phyloP scores from a whole-genome alignment of 2,113 vertebrate species.

The Calidris pygmaea region DNA sequence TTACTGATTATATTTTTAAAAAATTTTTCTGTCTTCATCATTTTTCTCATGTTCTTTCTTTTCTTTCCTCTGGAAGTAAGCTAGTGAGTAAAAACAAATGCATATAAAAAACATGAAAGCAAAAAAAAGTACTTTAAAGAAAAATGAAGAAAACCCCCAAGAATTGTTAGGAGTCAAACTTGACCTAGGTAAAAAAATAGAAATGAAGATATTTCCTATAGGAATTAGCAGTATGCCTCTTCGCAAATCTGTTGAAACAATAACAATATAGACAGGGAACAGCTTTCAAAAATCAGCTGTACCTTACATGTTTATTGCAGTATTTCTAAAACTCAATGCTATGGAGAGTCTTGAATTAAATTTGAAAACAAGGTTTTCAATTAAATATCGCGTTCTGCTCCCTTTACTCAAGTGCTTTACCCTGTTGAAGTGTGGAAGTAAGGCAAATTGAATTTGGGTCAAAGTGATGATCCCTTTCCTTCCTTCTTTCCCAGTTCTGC shows the following conservation, averaged over 20 bases:
- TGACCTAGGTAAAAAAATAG: background rate
- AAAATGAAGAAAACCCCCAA: background rate
- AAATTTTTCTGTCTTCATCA: background rate
- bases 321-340: background rate
- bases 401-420: background rate
- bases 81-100: background rate
- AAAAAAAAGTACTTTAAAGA: background rate
- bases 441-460: background rate
- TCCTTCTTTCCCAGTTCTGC: background rate
- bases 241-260: background rate
- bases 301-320: background rate
- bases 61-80: background rate
- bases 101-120: background rate
- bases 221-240: background rate
- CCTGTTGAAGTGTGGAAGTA: background rate
- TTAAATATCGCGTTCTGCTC: background rate
- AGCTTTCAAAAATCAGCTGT: background rate
- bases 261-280: background rate
- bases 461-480: background rate
- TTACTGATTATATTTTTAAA: background rate
- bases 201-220: background rate
- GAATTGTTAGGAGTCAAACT: background rate
- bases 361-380: background rate
- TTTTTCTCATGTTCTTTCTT: constrained; percentile 8
- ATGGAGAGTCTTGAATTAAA: background rate